A percentile compares a stretch with the other conserved stretches of the same genome.
Evolutionary conservation across 2,888 invertebrate genomes (phyloP).

Genomic region (Xestobium rufovillosum): DNA sequence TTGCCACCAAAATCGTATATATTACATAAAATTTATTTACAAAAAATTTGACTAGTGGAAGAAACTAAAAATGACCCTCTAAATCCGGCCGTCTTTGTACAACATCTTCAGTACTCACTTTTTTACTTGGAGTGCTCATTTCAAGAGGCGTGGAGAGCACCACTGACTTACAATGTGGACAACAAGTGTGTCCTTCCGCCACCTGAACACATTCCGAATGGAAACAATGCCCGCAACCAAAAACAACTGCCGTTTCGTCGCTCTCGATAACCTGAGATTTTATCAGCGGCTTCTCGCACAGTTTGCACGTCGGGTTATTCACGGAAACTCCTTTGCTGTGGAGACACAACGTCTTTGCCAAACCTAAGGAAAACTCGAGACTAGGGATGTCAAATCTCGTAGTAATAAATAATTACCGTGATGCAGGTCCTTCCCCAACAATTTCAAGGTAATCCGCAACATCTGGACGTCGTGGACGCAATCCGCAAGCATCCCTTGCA

Average conservation of each 20-base stretch:
- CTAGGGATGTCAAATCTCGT: too few species aligned
- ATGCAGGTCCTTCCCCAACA: slow-evolving; percentile 64
- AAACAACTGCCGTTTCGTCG: slow-evolving; percentile 32
- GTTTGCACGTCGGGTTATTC: slow-evolving; percentile 31
- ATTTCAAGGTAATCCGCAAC: slow-evolving; percentile 57
- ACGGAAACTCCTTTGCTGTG: slow-evolving; percentile 37
- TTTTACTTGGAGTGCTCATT: slow-evolving; percentile 13
- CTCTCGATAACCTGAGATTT: slow-evolving; percentile 26
- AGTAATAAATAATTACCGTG: slow-evolving; percentile 34
- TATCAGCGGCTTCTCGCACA: slow-evolving; percentile 36
- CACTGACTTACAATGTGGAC: slow-evolving; percentile 35
- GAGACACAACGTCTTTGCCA: slow-evolving; percentile 35
- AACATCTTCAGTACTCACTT: slow-evolving; percentile 16
- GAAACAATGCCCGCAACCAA: slow-evolving; percentile 41
- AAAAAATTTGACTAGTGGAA: too few species aligned
- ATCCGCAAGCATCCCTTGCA: slow-evolving; percentile 65
- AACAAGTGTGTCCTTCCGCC: slow-evolving; percentile 28
- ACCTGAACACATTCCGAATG: slow-evolving; percentile 32
- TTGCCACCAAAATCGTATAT: too few species aligned
- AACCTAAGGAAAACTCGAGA: slow-evolving; percentile 35
- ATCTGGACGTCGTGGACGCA: slow-evolving; percentile 69
- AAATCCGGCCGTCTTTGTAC: slow-evolving; percentile 35
- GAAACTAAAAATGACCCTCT: slow-evolving; percentile 41
- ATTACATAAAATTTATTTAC: too few species aligned
- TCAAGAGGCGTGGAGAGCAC: slow-evolving; percentile 21